Conservation (phyloP, 2,888 invertebrate genomes). For the Caenorhabditis sp. region DNA sequence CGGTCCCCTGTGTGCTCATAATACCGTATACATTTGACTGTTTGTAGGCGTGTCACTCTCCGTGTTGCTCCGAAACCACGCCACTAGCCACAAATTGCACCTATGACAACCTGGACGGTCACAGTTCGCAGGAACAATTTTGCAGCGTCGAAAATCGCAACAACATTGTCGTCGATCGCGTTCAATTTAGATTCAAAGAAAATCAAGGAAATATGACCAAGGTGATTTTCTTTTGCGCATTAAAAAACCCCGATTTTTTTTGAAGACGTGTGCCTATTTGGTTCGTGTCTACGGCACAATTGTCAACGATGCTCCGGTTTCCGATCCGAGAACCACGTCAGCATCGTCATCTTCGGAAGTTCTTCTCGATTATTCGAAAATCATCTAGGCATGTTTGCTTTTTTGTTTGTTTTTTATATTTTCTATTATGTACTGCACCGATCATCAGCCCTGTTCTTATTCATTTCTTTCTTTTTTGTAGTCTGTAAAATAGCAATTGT, state of each 20-base stretch:
- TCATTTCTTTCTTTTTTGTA: too few species aligned
- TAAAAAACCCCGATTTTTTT: neutral
- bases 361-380: neutral
- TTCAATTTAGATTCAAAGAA: constrained; percentile 35
- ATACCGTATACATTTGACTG: neutral
- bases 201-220: constrained; percentile 36
- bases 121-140: neutral
- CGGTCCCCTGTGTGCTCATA: constrained; percentile 14
- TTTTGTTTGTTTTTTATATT: too few species aligned
- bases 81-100: neutral
- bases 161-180: constrained; percentile 9
- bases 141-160: neutral
- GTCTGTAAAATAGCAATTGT: too few species aligned
- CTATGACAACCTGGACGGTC: neutral
- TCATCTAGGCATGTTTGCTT: neutral
- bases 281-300: constrained; percentile 33
- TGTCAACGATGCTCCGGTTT: neutral
- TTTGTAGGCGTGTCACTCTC: neutral
- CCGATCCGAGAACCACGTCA: neutral
- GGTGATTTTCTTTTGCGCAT: neutral
- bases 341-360: neutral
- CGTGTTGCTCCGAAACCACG: neutral
- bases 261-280: constrained; percentile 32
- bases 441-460: too few species aligned
- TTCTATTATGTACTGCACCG: too few species aligned